Percentiles rank a stretch among this genome's conserved stretches.
phyloP scores from a whole-genome alignment of 2,888 invertebrate genomes.

The Orthonevra nobilis region DNA sequence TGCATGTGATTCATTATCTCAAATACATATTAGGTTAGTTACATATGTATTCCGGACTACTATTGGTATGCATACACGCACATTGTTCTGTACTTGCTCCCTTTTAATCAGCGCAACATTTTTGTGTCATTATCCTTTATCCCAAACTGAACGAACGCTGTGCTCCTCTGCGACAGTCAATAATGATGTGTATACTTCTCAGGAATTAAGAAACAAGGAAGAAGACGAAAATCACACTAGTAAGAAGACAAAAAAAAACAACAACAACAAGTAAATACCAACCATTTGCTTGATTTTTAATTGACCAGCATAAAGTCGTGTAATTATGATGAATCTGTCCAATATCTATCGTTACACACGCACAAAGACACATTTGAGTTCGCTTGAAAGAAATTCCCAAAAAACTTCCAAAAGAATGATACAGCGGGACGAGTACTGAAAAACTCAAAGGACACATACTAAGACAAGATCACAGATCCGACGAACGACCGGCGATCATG shows the following conservation, averaged over 20 bases:
- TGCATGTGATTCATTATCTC: slow-evolving; percentile 57
- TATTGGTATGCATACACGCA: slow-evolving; percentile 60
- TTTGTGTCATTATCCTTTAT: slow-evolving; percentile 70
- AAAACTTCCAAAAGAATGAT: slow-evolving; percentile 62
- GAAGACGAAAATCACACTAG: too few relatives aligned
- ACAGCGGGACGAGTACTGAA: slow-evolving; percentile 48
- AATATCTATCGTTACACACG: slow-evolving; percentile 56
- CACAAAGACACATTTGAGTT: neutral
- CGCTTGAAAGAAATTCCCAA: slow-evolving; percentile 45
- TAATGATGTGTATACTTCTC: too few relatives aligned
- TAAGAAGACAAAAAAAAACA: slow-evolving; percentile 46
- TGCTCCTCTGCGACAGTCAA: neutral
- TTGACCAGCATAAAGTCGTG: slow-evolving; percentile 69
- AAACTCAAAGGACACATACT: slow-evolving; percentile 49
- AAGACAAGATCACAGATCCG: slow-evolving; percentile 26
- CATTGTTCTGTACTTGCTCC: slow-evolving; percentile 68
- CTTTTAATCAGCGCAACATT: slow-evolving; percentile 69
- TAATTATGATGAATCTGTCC: slow-evolving; percentile 69
- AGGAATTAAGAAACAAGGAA: slow-evolving; percentile 66
- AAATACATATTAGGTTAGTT: slow-evolving; percentile 15
- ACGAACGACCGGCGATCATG: neutral
- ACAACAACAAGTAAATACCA: slow-evolving; percentile 41
- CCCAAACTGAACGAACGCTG: slow-evolving; percentile 22
- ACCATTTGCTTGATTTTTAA: slow-evolving; percentile 68
- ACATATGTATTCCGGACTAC: slow-evolving; percentile 20